A percentile compares a stretch with the other conserved stretches of the same genome.
phyloP scores from a whole-genome alignment of 2,113 vertebrate species.

The Phycodurus eques region DNA sequence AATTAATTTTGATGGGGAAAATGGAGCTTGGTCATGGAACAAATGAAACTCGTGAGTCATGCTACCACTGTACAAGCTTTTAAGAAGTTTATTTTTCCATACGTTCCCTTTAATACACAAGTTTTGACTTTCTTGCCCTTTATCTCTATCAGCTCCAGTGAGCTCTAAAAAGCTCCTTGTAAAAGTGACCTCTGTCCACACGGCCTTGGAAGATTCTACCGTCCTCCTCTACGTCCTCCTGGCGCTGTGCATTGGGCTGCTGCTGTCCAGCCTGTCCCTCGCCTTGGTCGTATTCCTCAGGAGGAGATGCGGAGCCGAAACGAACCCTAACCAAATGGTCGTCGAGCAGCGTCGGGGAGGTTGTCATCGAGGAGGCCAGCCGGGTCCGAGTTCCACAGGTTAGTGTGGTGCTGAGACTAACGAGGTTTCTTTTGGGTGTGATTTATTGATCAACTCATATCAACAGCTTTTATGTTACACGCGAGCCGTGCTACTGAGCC shows the following conservation, averaged over 20 bases:
- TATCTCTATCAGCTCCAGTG: not conserved
- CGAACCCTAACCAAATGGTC: not conserved
- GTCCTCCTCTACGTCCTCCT: slow-evolving; percentile 69
- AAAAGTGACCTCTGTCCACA: slow-evolving; percentile 4
- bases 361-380: not conserved
- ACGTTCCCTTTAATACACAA: not conserved
- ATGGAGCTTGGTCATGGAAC: no score
- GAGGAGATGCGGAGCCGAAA: slow-evolving; percentile 40
- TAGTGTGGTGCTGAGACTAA: not conserved
- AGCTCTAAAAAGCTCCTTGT: not conserved
- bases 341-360: slow-evolving; percentile 2
- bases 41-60: no score
- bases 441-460: not conserved
- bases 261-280: slow-evolving; percentile 66
- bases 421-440: not conserved
- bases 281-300: slow-evolving; percentile 71
- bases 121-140: not conserved
- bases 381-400: slow-evolving; percentile 58
- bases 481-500: not conserved
- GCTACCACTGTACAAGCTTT: no score
- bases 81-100: no score
- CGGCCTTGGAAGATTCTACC: slow-evolving; percentile 13
- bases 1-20: no score
- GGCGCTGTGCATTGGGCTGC: slow-evolving; percentile 69
- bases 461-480: slow-evolving; percentile 63